Base-by-base conservation (phyloP, 2,888 invertebrate species). In the Nomada hirtipes region DNA sequence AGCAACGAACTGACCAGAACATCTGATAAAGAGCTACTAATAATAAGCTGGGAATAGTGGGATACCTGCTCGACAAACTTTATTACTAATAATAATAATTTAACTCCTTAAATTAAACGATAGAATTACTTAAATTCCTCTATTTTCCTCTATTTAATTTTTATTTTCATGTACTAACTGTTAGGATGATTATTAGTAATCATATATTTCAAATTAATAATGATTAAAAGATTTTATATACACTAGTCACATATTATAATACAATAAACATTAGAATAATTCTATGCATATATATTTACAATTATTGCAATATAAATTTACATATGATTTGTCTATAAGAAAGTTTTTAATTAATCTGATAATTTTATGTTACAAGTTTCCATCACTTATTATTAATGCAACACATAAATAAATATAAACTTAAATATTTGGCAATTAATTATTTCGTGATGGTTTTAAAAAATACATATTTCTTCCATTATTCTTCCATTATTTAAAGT, bases 261-360 rank as follows among this genome's bases (percentile, higher is more conserved):
- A 79, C 36, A 78, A 68, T 50, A 50, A 64, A 47, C 42, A 55
- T 23, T 52, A 61, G 20, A 72, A 63, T 68, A 80, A 44, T 63
- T 59, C 29, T 64, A 69, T 47, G 29, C 61, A 18, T 76, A 50
- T 79, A 71, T 80, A 76, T 80, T 80, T 80, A 80, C 80, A 80
- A 63, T 72, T 60, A 20, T 36, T 71, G 26, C 73, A 61, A 52
- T 77, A 53, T 77, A 81, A 65, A 73, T 69, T 52, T 73, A 77
- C n/a, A 69, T 64, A 47, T 36, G 4, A 52, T 15, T 72, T 61
- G 68, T 57, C n/a, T 29, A 26, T 3, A 47, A 59, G 61, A 57
- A 80, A 67, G 57, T 68, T 68, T 57, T 71, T 55, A 67, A 47
- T 65, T 57, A 60, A 72, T 71, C 42, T 44, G 47, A 29, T 55